Conservation (phyloP, 1,140 invertebrate genomes). For the Heterodera schachtii region DNA sequence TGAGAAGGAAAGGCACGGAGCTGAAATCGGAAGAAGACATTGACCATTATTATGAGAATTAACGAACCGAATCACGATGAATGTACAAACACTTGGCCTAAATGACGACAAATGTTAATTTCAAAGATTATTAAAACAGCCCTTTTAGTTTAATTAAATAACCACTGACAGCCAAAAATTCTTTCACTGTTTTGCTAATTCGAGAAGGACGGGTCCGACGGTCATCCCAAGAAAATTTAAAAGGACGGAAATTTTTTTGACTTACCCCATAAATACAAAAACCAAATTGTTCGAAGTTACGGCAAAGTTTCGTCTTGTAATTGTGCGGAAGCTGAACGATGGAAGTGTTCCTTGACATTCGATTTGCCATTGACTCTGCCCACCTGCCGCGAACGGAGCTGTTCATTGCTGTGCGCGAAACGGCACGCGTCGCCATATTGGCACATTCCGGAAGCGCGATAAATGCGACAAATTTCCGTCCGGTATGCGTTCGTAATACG, state of each 20-base stretch:
- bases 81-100: neutral
- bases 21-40: neutral
- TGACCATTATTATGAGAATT: neutral
- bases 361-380: neutral
- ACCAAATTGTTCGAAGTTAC: neutral
- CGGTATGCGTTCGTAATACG: neutral
- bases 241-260: neutral
- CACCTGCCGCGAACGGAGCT: constrained; percentile 4
- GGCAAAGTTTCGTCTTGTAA: constrained; percentile 21
- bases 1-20: neutral
- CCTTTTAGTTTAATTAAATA: too few species aligned
- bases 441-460: neutral
- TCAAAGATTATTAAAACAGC: too few species aligned
- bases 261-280: constrained; percentile 12
- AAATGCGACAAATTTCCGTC: neutral
- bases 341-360: too few species aligned
- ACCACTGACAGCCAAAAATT: too few species aligned
- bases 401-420: constrained; percentile 8
- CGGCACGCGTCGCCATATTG: constrained; percentile 8
- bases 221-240: too few species aligned
- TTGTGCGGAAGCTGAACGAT: neutral
- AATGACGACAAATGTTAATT: neutral
- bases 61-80: neutral
- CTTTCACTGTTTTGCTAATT: too few species aligned
- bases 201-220: too few species aligned